Conservation (phyloP, 2,888 invertebrate genomes). For the Ethmia dodecea region DNA sequence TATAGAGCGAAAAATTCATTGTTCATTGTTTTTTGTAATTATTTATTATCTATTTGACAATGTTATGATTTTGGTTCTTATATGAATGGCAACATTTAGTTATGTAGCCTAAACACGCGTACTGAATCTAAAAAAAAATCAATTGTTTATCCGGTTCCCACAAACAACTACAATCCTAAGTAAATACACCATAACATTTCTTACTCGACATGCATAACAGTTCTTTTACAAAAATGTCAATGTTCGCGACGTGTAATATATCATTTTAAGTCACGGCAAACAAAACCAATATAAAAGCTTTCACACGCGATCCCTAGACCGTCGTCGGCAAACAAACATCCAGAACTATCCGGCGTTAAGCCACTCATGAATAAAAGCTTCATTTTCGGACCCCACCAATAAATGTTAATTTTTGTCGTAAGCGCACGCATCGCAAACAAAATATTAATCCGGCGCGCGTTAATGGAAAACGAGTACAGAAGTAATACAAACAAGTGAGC, state of each 20-base stretch:
- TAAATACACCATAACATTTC: constrained; percentile 56
- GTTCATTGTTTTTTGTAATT: no score
- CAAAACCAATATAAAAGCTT: constrained; percentile 69
- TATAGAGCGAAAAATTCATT: no score
- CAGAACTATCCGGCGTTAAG: constrained; percentile 70
- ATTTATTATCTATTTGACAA: no score
- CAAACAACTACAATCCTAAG: constrained; percentile 24
- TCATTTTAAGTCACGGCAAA: constrained; percentile 73
- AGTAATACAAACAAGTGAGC: constrained; percentile 67
- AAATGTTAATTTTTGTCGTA: constrained; percentile 75
- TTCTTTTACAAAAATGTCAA: constrained; percentile 64
- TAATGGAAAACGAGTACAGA: constrained; percentile 73
- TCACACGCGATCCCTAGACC: constrained; percentile 70
- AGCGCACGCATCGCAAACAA: constrained; percentile 71
- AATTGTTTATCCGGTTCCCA: no score
- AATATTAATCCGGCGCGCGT: constrained; percentile 73
- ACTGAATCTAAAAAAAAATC: no score
- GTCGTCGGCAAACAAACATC: constrained; percentile 67
- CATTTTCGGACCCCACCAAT: constrained; percentile 69
- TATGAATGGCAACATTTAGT: no score
- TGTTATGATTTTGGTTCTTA: no score
- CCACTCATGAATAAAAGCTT: constrained; percentile 75
- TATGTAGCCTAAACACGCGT: no score
- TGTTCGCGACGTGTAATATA: constrained; percentile 70
- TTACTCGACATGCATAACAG: constrained; percentile 49